Evolutionary conservation across 2,113 vertebrate genomes (phyloP).

Genomic region (Xyliphius kryptos): DNA sequence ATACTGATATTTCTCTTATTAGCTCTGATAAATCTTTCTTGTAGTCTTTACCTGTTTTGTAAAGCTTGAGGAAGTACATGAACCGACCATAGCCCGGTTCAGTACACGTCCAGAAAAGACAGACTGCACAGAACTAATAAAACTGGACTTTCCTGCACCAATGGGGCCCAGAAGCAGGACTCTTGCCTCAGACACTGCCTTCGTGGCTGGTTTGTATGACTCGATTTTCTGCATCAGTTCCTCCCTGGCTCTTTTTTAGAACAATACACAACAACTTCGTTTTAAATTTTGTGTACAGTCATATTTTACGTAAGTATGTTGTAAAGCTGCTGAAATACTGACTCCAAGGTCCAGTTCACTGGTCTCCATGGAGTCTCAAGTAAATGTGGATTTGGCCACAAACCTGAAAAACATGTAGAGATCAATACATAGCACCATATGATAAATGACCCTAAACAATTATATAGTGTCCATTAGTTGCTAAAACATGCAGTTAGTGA

Average conservation of each 20-base stretch:
- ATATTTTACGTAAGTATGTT: neutral
- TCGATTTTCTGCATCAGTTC: constrained; percentile 48
- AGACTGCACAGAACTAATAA: constrained; percentile 66
- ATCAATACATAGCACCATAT: too few species aligned
- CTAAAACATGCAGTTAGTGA: too few species aligned
- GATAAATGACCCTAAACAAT: too few species aligned
- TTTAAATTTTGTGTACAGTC: neutral
- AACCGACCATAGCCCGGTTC: constrained; percentile 64
- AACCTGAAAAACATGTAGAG: neutral
- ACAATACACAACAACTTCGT: neutral
- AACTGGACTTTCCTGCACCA: constrained; percentile 65
- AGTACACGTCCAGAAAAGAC: constrained; percentile 59
- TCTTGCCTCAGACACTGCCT: constrained; percentile 42
- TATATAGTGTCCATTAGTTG: too few species aligned
- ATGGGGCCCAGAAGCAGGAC: constrained; percentile 62
- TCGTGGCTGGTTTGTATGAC: constrained; percentile 46
- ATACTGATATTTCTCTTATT: too few species aligned
- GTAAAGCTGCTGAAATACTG: constrained; percentile 20
- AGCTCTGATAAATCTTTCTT: too few species aligned
- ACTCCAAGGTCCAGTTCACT: constrained; percentile 57
- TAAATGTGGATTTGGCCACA: neutral
- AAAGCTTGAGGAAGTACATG: constrained; percentile 50
- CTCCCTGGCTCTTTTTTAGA: constrained; percentile 41
- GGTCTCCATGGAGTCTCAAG: constrained; percentile 45
- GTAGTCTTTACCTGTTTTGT: constrained; percentile 63